These are phyloP conservation scores for Aphidius ervi DNA, from an alignment of 1,140 invertebrate species.

Conservation along the genomic window DNA sequence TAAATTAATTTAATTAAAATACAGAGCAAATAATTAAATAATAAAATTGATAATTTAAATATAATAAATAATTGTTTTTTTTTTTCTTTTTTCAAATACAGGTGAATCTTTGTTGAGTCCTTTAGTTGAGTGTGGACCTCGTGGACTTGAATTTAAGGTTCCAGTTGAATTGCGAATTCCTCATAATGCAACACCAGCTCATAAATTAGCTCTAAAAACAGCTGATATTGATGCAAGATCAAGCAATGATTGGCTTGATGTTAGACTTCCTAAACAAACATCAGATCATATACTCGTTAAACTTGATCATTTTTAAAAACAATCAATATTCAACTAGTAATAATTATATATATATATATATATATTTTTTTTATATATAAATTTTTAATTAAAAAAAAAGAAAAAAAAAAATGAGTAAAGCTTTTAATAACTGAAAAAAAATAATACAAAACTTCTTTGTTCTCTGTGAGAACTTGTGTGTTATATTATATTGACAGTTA, in stretches of 20 bases:
- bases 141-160: slow-evolving; percentile 80
- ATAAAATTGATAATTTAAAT: too few relatives aligned
- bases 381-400: not conserved
- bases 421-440: slow-evolving; percentile 1
- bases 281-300: slow-evolving; percentile 82
- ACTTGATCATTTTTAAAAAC: slow-evolving; percentile 80
- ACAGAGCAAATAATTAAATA: not conserved
- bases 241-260: slow-evolving; percentile 66
- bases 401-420: slow-evolving; percentile 4
- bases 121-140: slow-evolving; percentile 91
- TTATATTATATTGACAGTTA: slow-evolving; percentile 9
- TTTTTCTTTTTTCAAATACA: slow-evolving; percentile 37
- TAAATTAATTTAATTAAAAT: slow-evolving; percentile 3
- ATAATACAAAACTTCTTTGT: slow-evolving; percentile 10
- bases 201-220: slow-evolving; percentile 72
- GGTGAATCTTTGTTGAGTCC: slow-evolving; percentile 90
- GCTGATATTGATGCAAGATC: slow-evolving; percentile 65
- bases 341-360: too few relatives aligned
- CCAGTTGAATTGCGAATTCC: slow-evolving; percentile 82
- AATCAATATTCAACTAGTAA: slow-evolving; percentile 5
- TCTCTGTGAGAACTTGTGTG: slow-evolving; percentile 27
- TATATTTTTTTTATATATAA: not conserved
- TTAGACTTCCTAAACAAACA: slow-evolving; percentile 71
- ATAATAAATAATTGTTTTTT: slow-evolving; percentile 21
- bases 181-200: slow-evolving; percentile 67